A percentile compares a stretch with the other conserved stretches of the same genome.
phyloP scores from a whole-genome alignment of 2,797 vertebrate species.

The Pantherophis vulpinus region DNA sequence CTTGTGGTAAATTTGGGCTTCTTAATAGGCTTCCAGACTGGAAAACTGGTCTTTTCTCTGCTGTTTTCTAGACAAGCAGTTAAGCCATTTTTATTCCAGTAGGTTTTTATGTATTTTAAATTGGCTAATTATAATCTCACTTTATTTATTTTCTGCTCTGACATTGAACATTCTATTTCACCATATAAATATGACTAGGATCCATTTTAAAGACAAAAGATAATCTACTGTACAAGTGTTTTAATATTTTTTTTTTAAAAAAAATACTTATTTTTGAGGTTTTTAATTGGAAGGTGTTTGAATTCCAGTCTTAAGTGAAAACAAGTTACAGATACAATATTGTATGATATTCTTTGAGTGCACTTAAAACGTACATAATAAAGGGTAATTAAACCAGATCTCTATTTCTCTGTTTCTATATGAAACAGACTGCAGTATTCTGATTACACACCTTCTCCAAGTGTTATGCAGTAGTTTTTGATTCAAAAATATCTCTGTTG shows the following conservation, averaged over 20 bases:
- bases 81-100: not conserved
- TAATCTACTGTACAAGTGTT: not conserved
- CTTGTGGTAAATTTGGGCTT: not conserved
- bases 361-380: not conserved
- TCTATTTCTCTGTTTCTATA: not conserved
- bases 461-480: not conserved
- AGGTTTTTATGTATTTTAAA: not conserved
- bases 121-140: not conserved
- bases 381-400: not conserved
- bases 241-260: too few relatives aligned
- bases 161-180: not conserved
- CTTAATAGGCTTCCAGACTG: not conserved
- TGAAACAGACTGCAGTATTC: not conserved
- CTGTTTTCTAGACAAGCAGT: not conserved
- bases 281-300: not conserved
- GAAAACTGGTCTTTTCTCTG: not conserved
- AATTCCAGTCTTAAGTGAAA: not conserved
- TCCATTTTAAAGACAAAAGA: not conserved
- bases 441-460: not conserved
- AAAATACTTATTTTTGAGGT: not conserved
- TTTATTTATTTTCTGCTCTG: not conserved
- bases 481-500: not conserved
- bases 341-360: not conserved
- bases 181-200: not conserved
- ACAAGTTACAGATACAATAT: not conserved